Base-by-base conservation (phyloP, 2,113 vertebrate genomes). In the Stegastes partitus region DNA sequence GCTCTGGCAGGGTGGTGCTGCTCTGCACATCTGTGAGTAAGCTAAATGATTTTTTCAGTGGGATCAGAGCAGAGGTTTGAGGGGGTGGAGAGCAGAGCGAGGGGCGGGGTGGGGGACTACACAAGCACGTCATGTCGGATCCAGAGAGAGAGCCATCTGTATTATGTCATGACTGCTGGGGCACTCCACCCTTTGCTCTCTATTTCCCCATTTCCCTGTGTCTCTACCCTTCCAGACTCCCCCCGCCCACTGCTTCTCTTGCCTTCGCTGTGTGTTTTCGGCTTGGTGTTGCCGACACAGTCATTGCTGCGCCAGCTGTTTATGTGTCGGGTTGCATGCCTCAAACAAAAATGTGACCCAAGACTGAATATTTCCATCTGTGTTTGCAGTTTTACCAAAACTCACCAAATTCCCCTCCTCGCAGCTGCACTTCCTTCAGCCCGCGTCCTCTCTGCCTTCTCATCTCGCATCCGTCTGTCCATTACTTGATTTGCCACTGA, bases 111-210 rank as follows among this genome's bases (percentile, higher is more conserved):
- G 56, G 56, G 67, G 70, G 28, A 42, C 14, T 51, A 19, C 4
- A 9, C 6, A 26, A 54, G 39, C 63, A 85, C 74, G 68, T 93
- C 86, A 84, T 84, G 80, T 63, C 28, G 14, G 54, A 81, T 51
- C 85, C 49, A 66, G 37, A 76, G 73, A 79, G 59, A 72, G 79
- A 80, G 77, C 56, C 82, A 80, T 84, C 65, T 88, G 84, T 71
- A 83, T 92, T 91, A 92, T 91, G 86, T 92, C 90, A 91, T 85
- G 82, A 57, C 58, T 87, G 73, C 45, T 16, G 21, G 50, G 57
- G 66, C 45, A 90, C 90, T 81, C 89, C 91, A 91, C 91, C 92
- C 92, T 87, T 57, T 42, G 12, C 71, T 71, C 69, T 74, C 44
- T 42, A 9, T 69, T 85, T 74, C 69, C 22, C 47, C 37, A 47